phyloP scores from a whole-genome alignment of 2,113 vertebrate genomes.

The Phocoena sinus region DNA sequence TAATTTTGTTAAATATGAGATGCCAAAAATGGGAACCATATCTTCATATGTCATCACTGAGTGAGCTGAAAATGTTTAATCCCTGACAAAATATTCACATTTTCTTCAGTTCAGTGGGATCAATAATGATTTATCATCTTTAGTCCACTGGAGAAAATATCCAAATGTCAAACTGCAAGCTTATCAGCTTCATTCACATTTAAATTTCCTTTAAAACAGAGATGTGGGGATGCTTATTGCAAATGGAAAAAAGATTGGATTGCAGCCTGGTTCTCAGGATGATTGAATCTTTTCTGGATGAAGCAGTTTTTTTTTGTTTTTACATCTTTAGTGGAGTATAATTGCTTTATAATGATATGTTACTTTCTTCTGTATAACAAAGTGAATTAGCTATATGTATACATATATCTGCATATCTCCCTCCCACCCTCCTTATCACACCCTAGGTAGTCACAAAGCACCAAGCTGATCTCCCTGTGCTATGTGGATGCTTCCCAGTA shows the following conservation, averaged over 20 bases:
- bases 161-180: slow-evolving; percentile 32
- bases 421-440: too few relatives aligned
- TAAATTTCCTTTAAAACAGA: slow-evolving; percentile 61
- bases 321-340: too few relatives aligned
- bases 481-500: too few relatives aligned
- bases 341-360: too few relatives aligned
- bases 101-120: background rate
- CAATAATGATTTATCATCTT: slow-evolving; percentile 48
- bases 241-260: slow-evolving; percentile 42
- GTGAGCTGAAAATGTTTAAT: background rate
- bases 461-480: too few relatives aligned
- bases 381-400: too few relatives aligned
- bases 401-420: too few relatives aligned
- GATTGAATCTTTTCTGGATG: slow-evolving; percentile 26
- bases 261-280: slow-evolving; percentile 43
- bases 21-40: background rate
- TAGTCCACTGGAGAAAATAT: background rate
- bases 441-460: too few relatives aligned
- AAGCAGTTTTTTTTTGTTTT: background rate
- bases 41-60: background rate
- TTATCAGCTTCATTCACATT: slow-evolving; percentile 15
- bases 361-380: too few relatives aligned
- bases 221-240: slow-evolving; percentile 45
- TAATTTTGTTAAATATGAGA: background rate
- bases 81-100: background rate